Percentiles rank a stretch among this genome's conserved stretches.
These are phyloP conservation scores for Acipenser transmontanus DNA, from an alignment of 2,797 vertebrate genomes.

Conservation along the genomic window DNA sequence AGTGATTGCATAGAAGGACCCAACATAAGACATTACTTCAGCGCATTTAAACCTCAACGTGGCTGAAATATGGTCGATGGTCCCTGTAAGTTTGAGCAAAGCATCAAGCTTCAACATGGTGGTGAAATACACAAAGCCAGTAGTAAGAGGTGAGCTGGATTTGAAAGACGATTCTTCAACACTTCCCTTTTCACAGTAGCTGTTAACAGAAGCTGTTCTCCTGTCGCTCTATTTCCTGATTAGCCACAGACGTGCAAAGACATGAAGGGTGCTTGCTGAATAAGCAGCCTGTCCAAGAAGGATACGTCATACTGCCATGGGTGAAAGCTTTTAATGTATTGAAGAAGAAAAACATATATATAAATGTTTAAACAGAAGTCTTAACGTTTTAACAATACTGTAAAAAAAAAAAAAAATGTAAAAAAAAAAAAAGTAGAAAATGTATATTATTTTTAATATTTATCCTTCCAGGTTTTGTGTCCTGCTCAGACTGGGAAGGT, in stretches of 20 bases:
- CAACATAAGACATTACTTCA: slow-evolving; percentile 26
- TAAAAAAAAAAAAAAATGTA: background rate
- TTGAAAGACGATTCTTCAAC: background rate
- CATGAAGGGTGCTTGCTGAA: no score
- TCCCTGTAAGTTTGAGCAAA: no score
- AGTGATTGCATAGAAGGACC: slow-evolving; percentile 30
- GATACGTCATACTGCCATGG: background rate
- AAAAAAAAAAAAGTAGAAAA: no score
- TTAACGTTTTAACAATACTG: slow-evolving; percentile 8
- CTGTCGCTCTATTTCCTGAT: no score
- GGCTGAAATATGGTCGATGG: background rate
- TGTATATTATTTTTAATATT: background rate
- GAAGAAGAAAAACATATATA: background rate
- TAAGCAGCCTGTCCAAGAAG: no score
- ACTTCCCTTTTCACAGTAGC: no score
- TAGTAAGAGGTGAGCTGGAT: background rate
- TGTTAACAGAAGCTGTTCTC: no score
- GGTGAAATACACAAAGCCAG: background rate
- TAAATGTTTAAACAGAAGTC: slow-evolving; percentile 6
- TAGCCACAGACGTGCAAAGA: no score
- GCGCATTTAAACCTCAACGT: background rate
- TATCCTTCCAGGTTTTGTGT: background rate
- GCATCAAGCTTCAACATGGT: no score
- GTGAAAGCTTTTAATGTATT: slow-evolving; percentile 6
- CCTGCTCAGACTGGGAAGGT: background rate